Conservation (phyloP, 2,888 invertebrate species). For the Sarcophaga subvicina region DNA sequence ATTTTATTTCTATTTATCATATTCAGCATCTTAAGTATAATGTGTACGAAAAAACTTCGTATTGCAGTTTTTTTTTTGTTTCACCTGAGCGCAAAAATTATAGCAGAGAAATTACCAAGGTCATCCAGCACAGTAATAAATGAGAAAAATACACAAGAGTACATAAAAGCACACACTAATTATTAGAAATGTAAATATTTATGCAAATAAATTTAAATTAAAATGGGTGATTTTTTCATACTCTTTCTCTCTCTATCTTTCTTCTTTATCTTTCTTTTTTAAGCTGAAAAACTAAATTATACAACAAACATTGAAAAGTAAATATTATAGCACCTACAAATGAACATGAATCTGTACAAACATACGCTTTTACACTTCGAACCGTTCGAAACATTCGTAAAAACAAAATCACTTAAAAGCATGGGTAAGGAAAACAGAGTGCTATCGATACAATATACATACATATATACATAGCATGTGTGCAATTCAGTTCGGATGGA, state of each 20-base stretch:
- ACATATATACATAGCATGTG: neutral
- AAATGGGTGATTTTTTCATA: conserved; percentile 29
- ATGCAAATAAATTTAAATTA: conserved; percentile 58
- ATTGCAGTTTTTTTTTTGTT: conserved; percentile 43
- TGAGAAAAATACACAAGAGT: conserved; percentile 29
- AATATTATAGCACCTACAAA: conserved; percentile 23
- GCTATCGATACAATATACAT: neutral
- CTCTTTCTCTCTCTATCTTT: neutral
- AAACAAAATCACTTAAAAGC: neutral
- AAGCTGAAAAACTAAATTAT: conserved; percentile 25
- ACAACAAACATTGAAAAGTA: conserved; percentile 27
- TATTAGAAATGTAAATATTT: conserved; percentile 68
- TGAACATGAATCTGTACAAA: conserved; percentile 12
- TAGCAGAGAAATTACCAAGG: conserved; percentile 46
- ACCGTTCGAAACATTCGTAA: neutral
- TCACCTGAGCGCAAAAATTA: conserved; percentile 29
- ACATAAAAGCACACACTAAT: conserved; percentile 48
- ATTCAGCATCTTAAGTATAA: too few species aligned
- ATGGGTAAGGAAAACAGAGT: neutral
- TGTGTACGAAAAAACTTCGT: neutral
- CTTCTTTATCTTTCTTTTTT: neutral
- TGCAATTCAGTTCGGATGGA: neutral
- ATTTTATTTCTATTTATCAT: too few species aligned
- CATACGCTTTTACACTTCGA: neutral
- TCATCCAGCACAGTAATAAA: conserved; percentile 25